These are phyloP conservation scores for Heliocidaris tuberculata DNA, from an alignment of 35 echinoderm and acorn worm species.

Conservation along the genomic window DNA sequence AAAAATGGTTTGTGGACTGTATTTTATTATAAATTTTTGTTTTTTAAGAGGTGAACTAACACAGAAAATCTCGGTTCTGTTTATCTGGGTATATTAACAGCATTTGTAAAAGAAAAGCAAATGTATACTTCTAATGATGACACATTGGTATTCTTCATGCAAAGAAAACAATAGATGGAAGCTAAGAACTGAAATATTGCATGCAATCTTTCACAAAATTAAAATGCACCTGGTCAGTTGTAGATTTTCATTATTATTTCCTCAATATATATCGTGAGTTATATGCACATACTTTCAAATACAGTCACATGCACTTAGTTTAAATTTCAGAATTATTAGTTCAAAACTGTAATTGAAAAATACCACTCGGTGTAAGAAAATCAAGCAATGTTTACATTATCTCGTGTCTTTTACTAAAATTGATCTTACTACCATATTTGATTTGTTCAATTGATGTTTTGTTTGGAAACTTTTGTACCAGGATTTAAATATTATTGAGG, in stretches of 20 bases:
- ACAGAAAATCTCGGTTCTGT: neutral
- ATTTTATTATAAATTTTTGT: no score
- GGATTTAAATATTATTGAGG: neutral
- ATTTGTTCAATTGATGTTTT: neutral
- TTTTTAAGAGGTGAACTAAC: no score
- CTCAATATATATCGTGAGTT: no score
- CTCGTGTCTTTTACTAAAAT: neutral
- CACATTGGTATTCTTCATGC: neutral
- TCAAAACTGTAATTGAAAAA: neutral
- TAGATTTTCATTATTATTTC: no score
- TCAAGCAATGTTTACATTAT: neutral
- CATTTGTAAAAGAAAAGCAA: neutral
- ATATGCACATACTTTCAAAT: neutral
- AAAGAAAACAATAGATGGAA: neutral
- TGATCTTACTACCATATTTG: neutral
- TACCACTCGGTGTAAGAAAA: neutral
- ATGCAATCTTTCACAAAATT: no score
- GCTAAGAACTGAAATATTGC: no score
- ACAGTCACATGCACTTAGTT: neutral
- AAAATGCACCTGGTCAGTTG: no score
- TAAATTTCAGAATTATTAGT: neutral
- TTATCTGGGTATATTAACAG: neutral
- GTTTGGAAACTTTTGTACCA: neutral
- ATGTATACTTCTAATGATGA: neutral
- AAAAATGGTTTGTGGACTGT: no score